Percentiles rank a stretch among this genome's conserved stretches.
Conservation (phyloP, 2,797 vertebrate genomes). For the Lateolabrax maculatus region DNA sequence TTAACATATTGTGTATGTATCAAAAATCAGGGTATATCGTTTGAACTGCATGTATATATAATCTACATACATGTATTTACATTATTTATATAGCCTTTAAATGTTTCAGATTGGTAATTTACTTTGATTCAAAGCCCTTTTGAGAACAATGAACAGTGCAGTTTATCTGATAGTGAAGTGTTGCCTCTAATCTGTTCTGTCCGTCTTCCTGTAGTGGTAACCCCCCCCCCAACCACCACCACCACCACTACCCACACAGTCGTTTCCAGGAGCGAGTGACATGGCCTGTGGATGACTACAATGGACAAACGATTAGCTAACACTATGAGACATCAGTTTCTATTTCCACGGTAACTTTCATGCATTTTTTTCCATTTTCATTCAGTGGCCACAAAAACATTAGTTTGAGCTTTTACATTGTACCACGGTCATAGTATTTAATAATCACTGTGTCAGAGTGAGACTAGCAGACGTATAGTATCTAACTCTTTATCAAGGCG, state of each 20-base stretch:
- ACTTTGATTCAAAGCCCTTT: conserved; percentile 85
- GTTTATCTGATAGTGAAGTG: conserved; percentile 69
- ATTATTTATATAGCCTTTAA: conserved; percentile 81
- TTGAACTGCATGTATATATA: conserved; percentile 78
- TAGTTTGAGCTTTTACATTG: conserved; percentile 67
- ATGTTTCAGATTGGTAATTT: conserved; percentile 69
- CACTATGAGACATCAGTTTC: conserved; percentile 58
- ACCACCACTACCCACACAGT: not conserved
- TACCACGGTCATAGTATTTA: conserved; percentile 34
- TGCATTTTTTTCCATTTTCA: conserved; percentile 76
- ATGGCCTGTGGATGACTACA: conserved; percentile 51
- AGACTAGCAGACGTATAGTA: conserved; percentile 25
- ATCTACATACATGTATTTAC: conserved; percentile 84
- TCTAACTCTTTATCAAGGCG: conserved; percentile 27
- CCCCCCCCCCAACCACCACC: not conserved
- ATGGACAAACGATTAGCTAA: conserved; percentile 60
- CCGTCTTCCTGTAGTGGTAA: conserved; percentile 20
- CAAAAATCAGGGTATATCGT: conserved; percentile 63
- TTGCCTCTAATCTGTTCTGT: conserved; percentile 58
- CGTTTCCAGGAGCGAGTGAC: conserved; percentile 34
- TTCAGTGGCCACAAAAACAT: conserved; percentile 72
- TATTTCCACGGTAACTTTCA: conserved; percentile 71
- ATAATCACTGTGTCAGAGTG: conserved; percentile 33
- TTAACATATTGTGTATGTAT: conserved; percentile 42
- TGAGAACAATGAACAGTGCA: conserved; percentile 78